Base-by-base conservation (phyloP, 2,888 invertebrate genomes). In the Hemaris fuciformis region DNA sequence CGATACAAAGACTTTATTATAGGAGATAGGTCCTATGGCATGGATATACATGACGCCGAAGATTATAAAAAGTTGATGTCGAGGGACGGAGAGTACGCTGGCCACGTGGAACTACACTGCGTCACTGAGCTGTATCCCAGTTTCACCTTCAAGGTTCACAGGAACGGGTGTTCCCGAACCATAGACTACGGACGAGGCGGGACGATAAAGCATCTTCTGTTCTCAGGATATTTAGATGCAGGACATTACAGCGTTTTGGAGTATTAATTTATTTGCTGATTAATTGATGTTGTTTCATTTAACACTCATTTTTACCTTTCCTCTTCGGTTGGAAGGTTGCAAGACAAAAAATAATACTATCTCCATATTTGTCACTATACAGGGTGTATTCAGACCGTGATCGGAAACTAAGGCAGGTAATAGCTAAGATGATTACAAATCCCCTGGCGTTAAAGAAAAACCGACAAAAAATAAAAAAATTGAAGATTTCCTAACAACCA, bases 171-270 rank as follows among this genome's bases (percentile, higher is more conserved):
- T 58, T 71, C 81, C 0, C 81, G 72, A 62, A 87, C 88, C 10
- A 88, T 88, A 60, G 85, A 89, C 62, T 91, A 91, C 58, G 91
- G 91, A 1, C 71, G 78, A 53, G 91, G 90, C 1, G 63, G 76
- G n/a, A 72, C 66, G 8, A 72, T 79, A 2, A 89, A 82, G 64
- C 89, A 91, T 72, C 74, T 91, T 5, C 69, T 90, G n/a, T 91
- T 91, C 69, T 88, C 89, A 0, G 91, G 91, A 4, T 86, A 74
- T 71, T 73, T 81, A 3, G 91, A 91, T 56, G 89, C 91, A 3
- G 91, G 91, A 2, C 91, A 91, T 66, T 91, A 91, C 64, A 89
- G 88, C 75, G 91, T 91, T 65, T 72, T 91, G 59, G 89, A 89
- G 69, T 87, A 83, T 65, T 68, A 65, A 64, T 84, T 60, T 64